These are phyloP conservation scores for Hyposmocoma kahamanoa DNA, from an alignment of 1,140 invertebrate species.

Conservation along the genomic window DNA sequence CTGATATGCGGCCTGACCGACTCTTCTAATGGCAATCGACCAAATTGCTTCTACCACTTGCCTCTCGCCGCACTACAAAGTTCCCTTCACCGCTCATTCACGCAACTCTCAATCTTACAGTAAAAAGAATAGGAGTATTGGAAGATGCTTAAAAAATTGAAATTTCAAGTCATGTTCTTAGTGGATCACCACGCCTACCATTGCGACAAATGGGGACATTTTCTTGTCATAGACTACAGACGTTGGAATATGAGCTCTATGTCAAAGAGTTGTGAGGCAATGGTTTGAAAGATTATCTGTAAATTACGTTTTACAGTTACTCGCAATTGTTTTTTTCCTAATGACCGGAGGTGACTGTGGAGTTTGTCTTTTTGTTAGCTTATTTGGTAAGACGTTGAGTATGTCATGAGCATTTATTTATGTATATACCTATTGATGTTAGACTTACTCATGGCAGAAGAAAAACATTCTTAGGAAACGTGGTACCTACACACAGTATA, in stretches of 20 bases:
- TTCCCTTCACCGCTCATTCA: conserved; percentile 8
- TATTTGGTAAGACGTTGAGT: too few relatives aligned
- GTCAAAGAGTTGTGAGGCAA: background rate
- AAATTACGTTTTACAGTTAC: conserved; percentile 1
- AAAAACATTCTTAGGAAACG: too few relatives aligned
- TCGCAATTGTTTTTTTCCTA: background rate
- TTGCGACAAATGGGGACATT: conserved; percentile 55
- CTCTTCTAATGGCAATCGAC: conserved; percentile 41
- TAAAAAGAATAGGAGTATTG: too few relatives aligned
- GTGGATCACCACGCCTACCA: conserved; percentile 42
- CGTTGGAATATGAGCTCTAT: background rate
- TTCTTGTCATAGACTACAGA: conserved; percentile 19
- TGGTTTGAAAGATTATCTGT: background rate
- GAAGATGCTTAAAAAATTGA: background rate
- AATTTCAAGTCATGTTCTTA: conserved; percentile 19
- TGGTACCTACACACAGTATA: too few relatives aligned
- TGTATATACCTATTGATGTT: too few relatives aligned
- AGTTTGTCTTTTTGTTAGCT: too few relatives aligned
- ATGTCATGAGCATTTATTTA: too few relatives aligned
- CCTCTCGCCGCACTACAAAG: conserved; percentile 29
- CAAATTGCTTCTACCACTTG: conserved; percentile 47
- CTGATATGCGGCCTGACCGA: conserved; percentile 12
- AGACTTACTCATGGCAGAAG: too few relatives aligned
- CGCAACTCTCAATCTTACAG: too few relatives aligned
- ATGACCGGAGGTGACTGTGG: background rate